phyloP scores from a whole-genome alignment of 2,797 vertebrate species.

The Orestias chungarensis region DNA sequence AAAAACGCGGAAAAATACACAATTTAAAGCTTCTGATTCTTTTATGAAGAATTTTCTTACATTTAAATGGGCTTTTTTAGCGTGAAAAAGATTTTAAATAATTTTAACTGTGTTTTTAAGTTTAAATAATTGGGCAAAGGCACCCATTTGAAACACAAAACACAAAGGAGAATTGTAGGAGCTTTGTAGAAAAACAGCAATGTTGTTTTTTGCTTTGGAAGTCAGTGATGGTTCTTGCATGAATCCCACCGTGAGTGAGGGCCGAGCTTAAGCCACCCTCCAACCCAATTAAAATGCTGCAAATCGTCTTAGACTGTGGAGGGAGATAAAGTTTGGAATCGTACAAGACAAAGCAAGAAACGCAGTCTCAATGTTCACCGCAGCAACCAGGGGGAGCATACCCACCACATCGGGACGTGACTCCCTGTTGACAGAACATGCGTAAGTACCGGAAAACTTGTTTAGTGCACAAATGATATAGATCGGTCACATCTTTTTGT shows the following conservation, averaged over 20 bases:
- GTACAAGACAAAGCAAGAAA: background rate
- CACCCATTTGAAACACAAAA: background rate
- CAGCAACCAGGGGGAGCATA: background rate
- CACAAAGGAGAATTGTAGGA: background rate
- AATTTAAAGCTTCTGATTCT: background rate
- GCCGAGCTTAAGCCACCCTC: background rate
- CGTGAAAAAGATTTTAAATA: background rate
- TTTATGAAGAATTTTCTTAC: background rate
- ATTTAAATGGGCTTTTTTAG: background rate
- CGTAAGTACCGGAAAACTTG: background rate
- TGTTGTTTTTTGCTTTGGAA: background rate
- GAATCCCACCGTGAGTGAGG: background rate
- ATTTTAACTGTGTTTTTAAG: background rate
- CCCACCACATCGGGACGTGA: too few relatives aligned
- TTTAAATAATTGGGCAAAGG: background rate
- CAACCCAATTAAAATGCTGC: background rate
- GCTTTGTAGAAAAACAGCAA: background rate
- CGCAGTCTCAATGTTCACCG: background rate
- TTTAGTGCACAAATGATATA: background rate
- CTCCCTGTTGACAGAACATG: background rate
- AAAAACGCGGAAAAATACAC: background rate
- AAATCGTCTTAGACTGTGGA: background rate
- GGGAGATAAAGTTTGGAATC: background rate
- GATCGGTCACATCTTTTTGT: too few relatives aligned
- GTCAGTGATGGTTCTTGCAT: background rate